Conservation (phyloP, 1,140 invertebrate genomes). For the Alviniconcha marisindica region DNA sequence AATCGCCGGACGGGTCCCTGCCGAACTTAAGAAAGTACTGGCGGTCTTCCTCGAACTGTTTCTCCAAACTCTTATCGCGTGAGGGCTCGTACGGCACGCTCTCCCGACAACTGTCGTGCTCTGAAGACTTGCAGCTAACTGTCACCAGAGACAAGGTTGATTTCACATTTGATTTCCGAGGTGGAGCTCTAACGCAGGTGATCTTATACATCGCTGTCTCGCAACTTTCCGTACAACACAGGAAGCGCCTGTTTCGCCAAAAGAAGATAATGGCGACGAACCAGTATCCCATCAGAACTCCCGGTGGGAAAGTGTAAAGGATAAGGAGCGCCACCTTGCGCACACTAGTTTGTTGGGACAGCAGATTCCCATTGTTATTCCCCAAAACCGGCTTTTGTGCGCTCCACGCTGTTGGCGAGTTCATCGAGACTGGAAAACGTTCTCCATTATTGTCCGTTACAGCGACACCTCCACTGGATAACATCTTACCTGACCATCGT, state of each 20-base stretch:
- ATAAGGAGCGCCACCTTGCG: background rate
- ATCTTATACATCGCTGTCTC: background rate
- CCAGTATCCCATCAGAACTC: background rate
- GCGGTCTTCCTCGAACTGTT: background rate
- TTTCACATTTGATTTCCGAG: background rate
- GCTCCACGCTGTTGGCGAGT: too few relatives aligned
- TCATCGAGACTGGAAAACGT: too few relatives aligned
- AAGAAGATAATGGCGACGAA: background rate
- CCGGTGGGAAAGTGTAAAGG: background rate
- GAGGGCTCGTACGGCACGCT: background rate
- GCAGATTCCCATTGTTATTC: too few relatives aligned
- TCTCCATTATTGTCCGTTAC: too few relatives aligned
- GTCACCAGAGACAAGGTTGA: background rate
- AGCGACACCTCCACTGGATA: too few relatives aligned
- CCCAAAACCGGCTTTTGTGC: too few relatives aligned
- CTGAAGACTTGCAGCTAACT: constrained; percentile 7
- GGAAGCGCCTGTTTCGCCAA: background rate
- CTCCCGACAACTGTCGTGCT: background rate
- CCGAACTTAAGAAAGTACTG: background rate
- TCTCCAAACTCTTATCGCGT: background rate
- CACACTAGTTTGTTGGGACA: background rate
- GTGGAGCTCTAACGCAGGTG: background rate
- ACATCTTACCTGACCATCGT: too few relatives aligned
- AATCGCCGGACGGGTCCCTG: background rate
- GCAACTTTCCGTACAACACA: background rate